Evolutionary conservation across 1,140 invertebrate genomes (phyloP), one percentile per base, ranked within the genome.

Genomic region (Cotesia vestalis): DNA sequence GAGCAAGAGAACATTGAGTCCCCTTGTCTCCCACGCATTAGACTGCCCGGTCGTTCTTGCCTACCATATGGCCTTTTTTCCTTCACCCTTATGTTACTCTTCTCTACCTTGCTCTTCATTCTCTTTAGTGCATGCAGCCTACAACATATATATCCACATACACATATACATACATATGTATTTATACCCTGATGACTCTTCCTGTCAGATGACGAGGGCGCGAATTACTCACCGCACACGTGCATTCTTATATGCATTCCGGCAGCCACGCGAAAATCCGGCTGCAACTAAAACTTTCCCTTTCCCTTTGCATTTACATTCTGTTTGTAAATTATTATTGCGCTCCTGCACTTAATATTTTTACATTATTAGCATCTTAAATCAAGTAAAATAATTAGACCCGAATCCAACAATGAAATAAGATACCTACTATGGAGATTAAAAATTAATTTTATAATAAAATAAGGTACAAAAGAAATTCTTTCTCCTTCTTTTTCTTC

Each of bases 21-120:
- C 78, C 78, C 80, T 40, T 62, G 73, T 81, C 83, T 84, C 78
- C 80, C 79, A 82, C 81, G 79, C 75, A 75, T 66, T 73, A 75
- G 76, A 80, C 79, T 79, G 78, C 73, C 75, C 73, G 70, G 60
- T 38, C 75, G 66, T 68, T 76, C 76, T 79, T 82, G 81, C 78
- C 76, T 79, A 79, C 83, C 83, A 85, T 85, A 85, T 85, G 83
- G 83, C 78, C 78, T 80, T 78, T 79, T 77, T 75, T 72, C 59
- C 52, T 61, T 68, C 69, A 79, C 80, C 81, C 81, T 75, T 77
- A 72, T 73, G 75, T 77, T 77, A 78, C 75, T 63, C 14, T 64
- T 59, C 27, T 60, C 68, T 66, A 71, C 61, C 77, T 83, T 46
- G 40, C 40, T 46, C 40, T 81, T 80, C 76, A 80, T 74, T 76